A percentile compares a stretch with the other conserved stretches of the same genome.
These are phyloP conservation scores for Andrena chrysosceles DNA, from an alignment of 2,888 invertebrate genomes.

Conservation along the genomic window DNA sequence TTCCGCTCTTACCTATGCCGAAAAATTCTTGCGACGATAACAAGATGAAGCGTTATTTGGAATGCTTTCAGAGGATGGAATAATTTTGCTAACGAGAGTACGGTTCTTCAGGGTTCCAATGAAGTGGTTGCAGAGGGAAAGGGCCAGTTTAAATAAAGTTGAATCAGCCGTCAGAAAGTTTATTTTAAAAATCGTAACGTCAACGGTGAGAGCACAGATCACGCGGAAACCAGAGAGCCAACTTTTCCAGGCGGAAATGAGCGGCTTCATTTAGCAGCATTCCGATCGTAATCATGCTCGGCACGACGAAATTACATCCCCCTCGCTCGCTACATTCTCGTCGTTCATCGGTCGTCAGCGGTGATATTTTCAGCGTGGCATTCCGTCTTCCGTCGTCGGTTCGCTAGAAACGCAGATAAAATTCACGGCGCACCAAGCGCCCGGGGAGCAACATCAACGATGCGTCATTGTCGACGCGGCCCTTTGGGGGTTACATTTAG, in stretches of 20 bases:
- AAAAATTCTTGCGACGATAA: background rate
- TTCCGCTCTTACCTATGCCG: background rate
- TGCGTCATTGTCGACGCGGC: background rate
- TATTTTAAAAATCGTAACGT: background rate
- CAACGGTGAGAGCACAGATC: background rate
- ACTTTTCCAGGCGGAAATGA: background rate
- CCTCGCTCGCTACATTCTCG: conserved; percentile 14
- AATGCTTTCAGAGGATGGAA: background rate
- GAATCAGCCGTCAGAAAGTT: background rate
- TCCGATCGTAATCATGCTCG: conserved; percentile 34
- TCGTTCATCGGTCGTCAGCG: conserved; percentile 24
- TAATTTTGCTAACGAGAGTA: background rate
- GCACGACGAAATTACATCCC: conserved; percentile 33
- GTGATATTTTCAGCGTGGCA: conserved; percentile 3
- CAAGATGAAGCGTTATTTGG: background rate
- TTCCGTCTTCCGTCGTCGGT: conserved; percentile 9
- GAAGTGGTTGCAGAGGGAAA: background rate
- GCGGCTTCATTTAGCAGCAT: conserved; percentile 23
- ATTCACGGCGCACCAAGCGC: background rate
- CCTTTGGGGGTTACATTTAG: background rate
- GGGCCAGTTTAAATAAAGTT: background rate
- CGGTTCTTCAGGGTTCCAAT: background rate
- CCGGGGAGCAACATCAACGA: background rate
- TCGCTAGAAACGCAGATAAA: background rate
- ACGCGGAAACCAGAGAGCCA: conserved; percentile 1